phyloP scores from a whole-genome alignment of 2,113 vertebrate species.

The Vulpes lagopus region DNA sequence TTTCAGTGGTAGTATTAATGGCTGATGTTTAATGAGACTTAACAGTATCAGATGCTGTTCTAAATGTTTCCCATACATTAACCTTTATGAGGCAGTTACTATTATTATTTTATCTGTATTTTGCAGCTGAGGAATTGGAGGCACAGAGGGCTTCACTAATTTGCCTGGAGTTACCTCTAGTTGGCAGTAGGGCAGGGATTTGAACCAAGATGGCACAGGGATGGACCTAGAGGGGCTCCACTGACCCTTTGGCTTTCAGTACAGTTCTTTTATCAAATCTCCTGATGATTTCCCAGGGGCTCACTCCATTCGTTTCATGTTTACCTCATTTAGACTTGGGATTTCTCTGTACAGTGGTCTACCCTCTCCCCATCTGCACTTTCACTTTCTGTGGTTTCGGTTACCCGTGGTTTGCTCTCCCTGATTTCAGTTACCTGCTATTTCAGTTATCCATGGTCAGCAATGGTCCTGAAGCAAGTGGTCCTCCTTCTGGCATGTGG shows the following conservation, averaged over 20 bases:
- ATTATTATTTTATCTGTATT: background rate
- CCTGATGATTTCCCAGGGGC: no score
- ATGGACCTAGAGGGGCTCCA: background rate
- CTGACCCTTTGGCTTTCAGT: background rate
- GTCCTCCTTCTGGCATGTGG: background rate
- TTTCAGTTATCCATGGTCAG: background rate
- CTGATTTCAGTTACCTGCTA: background rate
- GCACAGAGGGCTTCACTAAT: background rate
- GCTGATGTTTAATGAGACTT: background rate
- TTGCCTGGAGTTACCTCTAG: background rate
- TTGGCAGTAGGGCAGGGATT: background rate
- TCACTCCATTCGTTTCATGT: background rate
- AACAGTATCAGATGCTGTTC: background rate
- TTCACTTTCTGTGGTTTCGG: background rate
- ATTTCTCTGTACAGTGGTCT: background rate
- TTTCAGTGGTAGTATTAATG: background rate
- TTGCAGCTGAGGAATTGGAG: background rate
- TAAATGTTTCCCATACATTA: background rate
- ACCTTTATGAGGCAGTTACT: background rate
- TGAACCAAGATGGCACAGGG: background rate
- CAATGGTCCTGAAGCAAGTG: background rate
- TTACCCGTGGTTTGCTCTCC: background rate
- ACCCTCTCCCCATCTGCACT: background rate
- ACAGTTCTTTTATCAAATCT: background rate
- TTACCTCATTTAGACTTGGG: background rate